These are phyloP conservation scores for Elachura formosa DNA, from an alignment of 2,113 vertebrate species.

Conservation along the genomic window DNA sequence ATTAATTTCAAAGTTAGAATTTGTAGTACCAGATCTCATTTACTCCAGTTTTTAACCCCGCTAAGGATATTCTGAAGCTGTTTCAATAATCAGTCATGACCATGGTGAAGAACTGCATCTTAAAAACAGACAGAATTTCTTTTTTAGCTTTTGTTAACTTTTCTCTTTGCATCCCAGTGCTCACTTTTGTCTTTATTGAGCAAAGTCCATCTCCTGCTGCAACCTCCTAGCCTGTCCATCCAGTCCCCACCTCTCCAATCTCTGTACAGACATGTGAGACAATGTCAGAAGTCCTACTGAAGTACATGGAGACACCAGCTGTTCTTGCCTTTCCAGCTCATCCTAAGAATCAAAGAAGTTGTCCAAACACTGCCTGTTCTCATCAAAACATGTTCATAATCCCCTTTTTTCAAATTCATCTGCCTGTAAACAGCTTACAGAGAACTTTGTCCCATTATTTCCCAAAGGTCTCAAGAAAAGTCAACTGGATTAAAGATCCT, in stretches of 20 bases:
- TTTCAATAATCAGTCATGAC: not conserved
- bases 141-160: not conserved
- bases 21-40: not conserved
- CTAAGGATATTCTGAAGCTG: not conserved
- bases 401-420: accelerated
- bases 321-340: not conserved
- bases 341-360: not conserved
- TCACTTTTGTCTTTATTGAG: not conserved
- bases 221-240: not conserved
- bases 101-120: not conserved
- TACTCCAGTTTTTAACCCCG: not conserved
- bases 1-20: not conserved
- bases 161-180: not conserved
- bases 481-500: not conserved
- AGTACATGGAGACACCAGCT: not conserved
- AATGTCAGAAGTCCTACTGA: not conserved
- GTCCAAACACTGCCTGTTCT: not conserved
- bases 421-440: not conserved
- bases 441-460: not conserved
- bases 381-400: not conserved
- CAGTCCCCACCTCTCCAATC: not conserved
- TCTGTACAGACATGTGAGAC: not conserved
- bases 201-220: not conserved
- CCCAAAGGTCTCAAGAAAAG: not conserved
- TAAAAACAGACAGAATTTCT: not conserved